Evolutionary conservation across 92 coral and sea anemone species (phyloP).

Genomic region (Zoanthus sociatus): DNA sequence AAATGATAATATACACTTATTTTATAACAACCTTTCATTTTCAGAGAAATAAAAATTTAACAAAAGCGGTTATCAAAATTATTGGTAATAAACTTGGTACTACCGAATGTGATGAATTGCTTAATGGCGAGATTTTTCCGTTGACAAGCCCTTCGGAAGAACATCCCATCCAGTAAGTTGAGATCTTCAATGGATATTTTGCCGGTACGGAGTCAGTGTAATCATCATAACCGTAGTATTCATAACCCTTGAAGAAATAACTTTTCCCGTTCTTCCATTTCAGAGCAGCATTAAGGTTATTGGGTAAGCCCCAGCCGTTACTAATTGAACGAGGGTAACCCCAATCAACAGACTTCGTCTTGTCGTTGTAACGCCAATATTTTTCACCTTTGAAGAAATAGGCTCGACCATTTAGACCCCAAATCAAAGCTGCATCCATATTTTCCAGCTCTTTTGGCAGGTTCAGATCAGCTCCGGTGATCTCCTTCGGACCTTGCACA

Average conservation of each 20-base stretch:
- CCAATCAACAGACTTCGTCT: constrained; percentile 41
- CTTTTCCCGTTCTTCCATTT: constrained; percentile 84
- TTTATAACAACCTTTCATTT: not conserved
- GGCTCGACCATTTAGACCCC: constrained; percentile 71
- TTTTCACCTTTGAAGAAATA: constrained; percentile 79
- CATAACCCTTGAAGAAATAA: constrained; percentile 84
- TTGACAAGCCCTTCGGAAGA: constrained; percentile 24
- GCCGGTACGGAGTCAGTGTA: constrained; percentile 18
- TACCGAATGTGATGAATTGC: not conserved
- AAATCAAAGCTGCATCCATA: constrained; percentile 67
- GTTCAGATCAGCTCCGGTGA: constrained; percentile 43
- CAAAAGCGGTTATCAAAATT: not conserved
- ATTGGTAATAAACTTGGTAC: constrained; percentile 20
- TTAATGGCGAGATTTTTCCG: constrained; percentile 20
- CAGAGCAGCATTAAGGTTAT: constrained; percentile 78
- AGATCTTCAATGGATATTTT: constrained; percentile 36
- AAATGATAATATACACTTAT: no score
- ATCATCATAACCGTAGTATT: constrained; percentile 79
- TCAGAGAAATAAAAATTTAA: constrained; percentile 7
- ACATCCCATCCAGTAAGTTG: constrained; percentile 64
- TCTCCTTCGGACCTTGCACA: constrained; percentile 45
- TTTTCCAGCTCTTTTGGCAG: constrained; percentile 60
- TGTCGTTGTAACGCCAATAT: constrained; percentile 85
- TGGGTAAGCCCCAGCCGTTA: constrained; percentile 61
- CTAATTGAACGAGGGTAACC: constrained; percentile 62